Conservation (phyloP, 2,797 vertebrate genomes). For the Alosa sapidissima region DNA sequence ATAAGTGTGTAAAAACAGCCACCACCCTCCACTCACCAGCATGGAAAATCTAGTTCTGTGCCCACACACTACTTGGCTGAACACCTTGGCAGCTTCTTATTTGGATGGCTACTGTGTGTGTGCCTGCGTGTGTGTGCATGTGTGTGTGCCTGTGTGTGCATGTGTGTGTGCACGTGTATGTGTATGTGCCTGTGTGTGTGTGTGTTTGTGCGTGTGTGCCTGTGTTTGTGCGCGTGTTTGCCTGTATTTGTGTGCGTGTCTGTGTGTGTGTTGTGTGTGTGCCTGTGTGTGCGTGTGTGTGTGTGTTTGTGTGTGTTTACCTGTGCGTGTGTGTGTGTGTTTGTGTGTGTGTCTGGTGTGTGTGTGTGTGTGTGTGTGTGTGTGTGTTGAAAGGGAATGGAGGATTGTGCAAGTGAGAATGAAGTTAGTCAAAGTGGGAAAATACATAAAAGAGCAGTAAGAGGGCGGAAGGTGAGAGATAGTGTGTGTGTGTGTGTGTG, state of each 20-base stretch:
- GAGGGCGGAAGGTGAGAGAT: background rate
- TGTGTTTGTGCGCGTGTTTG: background rate
- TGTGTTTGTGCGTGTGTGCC: background rate
- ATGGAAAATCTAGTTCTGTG: conserved; percentile 5
- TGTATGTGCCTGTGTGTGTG: background rate
- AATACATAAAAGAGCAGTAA: background rate
- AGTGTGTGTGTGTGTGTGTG: conserved; percentile 24
- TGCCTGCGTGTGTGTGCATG: background rate
- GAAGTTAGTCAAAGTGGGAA: background rate
- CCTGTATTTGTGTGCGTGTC: too few relatives aligned
- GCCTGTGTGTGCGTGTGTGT: background rate
- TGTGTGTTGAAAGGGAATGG: background rate
- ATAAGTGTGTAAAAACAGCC: background rate
- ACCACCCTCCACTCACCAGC: background rate
- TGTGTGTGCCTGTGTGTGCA: background rate
- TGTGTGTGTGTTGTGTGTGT: conserved; percentile 16
- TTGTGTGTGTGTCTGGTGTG: background rate
- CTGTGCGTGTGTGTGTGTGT: background rate
- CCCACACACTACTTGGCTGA: background rate
- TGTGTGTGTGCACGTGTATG: background rate
- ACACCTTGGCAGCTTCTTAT: background rate
- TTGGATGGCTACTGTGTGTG: background rate
- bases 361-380: background rate
- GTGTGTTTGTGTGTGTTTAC: conserved; percentile 4
- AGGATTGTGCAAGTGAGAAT: background rate